Evolutionary conservation across 30 jellyfish, hydroid and myxozoan genomes (phyloP).

Genomic region (Hydra vulgaris): DNA sequence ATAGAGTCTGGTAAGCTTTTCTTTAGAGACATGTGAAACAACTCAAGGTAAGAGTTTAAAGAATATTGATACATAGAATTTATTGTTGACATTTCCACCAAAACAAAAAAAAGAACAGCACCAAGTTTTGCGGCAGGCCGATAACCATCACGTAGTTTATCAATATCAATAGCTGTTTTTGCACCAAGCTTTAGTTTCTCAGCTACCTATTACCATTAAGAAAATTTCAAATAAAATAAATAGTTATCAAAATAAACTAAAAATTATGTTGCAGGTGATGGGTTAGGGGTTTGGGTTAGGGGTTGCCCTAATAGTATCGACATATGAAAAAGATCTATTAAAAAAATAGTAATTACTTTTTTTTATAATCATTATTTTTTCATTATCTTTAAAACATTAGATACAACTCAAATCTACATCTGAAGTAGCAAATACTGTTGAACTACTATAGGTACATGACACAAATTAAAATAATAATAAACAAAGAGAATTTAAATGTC

Average conservation of each 20-base stretch:
- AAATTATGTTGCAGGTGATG: no score
- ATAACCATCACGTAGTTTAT: slow-evolving; percentile 89
- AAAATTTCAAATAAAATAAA: background rate
- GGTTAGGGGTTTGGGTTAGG: no score
- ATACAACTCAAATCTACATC: no score
- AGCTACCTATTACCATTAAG: slow-evolving; percentile 50
- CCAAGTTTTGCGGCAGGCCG: slow-evolving; percentile 97
- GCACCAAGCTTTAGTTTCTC: slow-evolving; percentile 98
- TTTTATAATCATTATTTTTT: no score
- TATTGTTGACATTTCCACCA: slow-evolving; percentile 93
- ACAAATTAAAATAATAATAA: no score
- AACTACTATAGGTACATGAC: no score
- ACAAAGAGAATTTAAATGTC: no score
- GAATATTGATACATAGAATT: slow-evolving; percentile 95
- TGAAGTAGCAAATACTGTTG: no score
- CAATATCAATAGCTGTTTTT: slow-evolving; percentile 86
- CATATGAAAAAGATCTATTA: no score
- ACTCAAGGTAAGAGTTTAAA: slow-evolving; percentile 71
- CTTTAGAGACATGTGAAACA: slow-evolving; percentile 64
- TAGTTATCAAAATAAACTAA: background rate
- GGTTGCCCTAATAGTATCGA: no score
- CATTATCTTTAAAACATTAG: no score
- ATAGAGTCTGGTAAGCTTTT: slow-evolving; percentile 94
- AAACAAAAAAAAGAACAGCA: slow-evolving; percentile 84
- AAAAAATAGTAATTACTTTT: no score